Percentiles rank a stretch among this genome's conserved stretches.
Conservation (phyloP, 92 coral and sea anemone genomes). For the Epizoanthus illoricatus region DNA sequence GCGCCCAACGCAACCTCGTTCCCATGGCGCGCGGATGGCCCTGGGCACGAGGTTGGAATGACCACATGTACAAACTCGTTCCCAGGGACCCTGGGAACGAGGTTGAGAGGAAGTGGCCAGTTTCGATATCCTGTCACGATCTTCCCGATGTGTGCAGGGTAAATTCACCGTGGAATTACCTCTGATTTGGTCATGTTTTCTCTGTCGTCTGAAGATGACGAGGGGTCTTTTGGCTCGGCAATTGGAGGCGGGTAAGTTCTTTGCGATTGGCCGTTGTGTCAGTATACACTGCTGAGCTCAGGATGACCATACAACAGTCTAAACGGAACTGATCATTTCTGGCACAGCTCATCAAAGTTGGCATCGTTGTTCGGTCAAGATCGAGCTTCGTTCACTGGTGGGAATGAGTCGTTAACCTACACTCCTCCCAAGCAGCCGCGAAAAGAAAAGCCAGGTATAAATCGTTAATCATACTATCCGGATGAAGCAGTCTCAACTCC, state of each 20-base stretch:
- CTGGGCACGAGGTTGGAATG: too few species aligned
- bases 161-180: slow-evolving; percentile 8
- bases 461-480: too few species aligned
- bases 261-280: background rate
- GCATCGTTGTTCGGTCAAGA: slow-evolving; percentile 95
- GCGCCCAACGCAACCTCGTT: too few species aligned
- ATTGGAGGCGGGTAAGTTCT: slow-evolving; percentile 70
- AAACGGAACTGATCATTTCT: background rate
- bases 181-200: slow-evolving; percentile 66
- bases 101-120: slow-evolving; percentile 52
- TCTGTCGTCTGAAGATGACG: slow-evolving; percentile 80
- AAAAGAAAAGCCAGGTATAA: slow-evolving; percentile 78
- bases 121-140: slow-evolving; percentile 72
- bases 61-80: too few species aligned
- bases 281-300: background rate
- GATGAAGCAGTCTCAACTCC: too few species aligned
- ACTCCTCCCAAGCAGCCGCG: slow-evolving; percentile 98
- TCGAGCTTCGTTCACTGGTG: slow-evolving; percentile 83
- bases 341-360: slow-evolving; percentile 83
- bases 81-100: too few species aligned
- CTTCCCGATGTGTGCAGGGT: slow-evolving; percentile 16
- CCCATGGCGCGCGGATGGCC: too few species aligned
- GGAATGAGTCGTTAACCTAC: slow-evolving; percentile 93
- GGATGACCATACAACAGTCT: slow-evolving; percentile 22
- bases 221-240: slow-evolving; percentile 78